Percentiles rank a stretch among this genome's conserved stretches.
These are phyloP conservation scores for Bedellia somnulentella DNA, from an alignment of 2,888 invertebrate genomes.

Conservation along the genomic window DNA sequence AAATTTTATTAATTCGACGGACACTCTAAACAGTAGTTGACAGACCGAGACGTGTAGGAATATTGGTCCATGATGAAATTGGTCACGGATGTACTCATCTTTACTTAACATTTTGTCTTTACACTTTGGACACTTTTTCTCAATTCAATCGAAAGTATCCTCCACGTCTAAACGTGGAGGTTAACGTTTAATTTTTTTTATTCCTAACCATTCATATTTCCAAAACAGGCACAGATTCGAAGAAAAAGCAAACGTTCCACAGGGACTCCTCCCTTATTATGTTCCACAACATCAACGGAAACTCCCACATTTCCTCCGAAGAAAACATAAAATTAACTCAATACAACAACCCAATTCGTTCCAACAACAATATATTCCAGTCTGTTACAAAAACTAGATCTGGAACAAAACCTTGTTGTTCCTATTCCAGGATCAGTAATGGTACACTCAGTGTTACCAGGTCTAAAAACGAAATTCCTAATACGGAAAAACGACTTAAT, in stretches of 20 bases:
- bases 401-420: not conserved
- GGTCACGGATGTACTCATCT: not conserved
- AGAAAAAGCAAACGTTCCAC: constrained; percentile 27
- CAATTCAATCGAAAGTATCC: not conserved
- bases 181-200: not conserved
- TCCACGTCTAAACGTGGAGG: not conserved
- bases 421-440: not conserved
- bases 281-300: constrained; percentile 22
- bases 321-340: not conserved
- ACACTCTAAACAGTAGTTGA: too few relatives aligned
- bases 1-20: too few relatives aligned
- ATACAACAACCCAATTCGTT: not conserved
- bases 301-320: too few relatives aligned
- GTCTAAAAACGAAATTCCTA: not conserved
- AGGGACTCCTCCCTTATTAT: constrained; percentile 24
- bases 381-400: not conserved
- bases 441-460: not conserved
- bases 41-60: too few relatives aligned
- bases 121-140: not conserved
- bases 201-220: constrained; percentile 13
- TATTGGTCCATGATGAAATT: too few relatives aligned
- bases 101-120: not conserved
- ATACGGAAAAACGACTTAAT: too few relatives aligned
- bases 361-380: too few relatives aligned
- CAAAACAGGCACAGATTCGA: constrained; percentile 19